Conservation (phyloP, 2,797 vertebrate species). For the Momotus momota region DNA sequence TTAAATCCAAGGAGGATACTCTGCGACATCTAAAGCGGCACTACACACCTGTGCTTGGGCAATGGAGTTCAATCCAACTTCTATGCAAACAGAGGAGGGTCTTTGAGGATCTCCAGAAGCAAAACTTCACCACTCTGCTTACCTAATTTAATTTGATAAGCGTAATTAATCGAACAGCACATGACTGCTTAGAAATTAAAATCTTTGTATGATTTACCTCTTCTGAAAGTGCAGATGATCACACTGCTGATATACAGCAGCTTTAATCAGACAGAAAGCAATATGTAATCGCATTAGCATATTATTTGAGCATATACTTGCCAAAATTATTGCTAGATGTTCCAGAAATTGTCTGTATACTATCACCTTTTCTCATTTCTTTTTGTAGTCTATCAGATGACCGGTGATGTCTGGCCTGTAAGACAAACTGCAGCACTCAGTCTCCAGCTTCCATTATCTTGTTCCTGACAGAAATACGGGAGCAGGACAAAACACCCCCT, state of each 20-base stretch:
- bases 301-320: neutral
- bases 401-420: neutral
- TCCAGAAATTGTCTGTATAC: neutral
- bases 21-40: neutral
- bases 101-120: neutral
- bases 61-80: neutral
- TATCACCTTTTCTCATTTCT: neutral
- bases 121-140: neutral
- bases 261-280: slow-evolving; percentile 10
- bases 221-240: neutral
- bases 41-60: neutral
- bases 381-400: neutral
- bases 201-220: neutral
- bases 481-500: neutral
- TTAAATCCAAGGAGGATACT: neutral
- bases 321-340: neutral
- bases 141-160: neutral
- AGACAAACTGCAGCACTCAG: neutral
- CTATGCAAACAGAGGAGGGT: neutral
- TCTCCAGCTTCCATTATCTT: neutral
- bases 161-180: neutral
- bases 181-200: neutral
- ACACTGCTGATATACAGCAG: neutral
- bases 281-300: neutral
- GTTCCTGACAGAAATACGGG: neutral